Evolutionary conservation across 2,888 invertebrate genomes (phyloP).

Genomic region (Nephrotoma guestfalica): DNA sequence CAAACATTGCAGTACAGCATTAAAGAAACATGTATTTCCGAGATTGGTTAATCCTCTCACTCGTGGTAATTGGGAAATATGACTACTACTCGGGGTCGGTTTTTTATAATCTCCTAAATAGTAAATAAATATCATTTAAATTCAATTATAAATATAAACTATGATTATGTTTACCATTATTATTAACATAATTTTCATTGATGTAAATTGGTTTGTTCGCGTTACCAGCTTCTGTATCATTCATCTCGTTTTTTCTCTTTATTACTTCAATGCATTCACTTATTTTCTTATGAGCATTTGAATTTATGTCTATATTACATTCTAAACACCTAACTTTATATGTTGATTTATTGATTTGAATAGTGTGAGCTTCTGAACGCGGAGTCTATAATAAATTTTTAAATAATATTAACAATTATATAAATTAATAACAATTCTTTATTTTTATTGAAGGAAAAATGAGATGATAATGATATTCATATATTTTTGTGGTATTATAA

Average conservation of each 20-base stretch:
- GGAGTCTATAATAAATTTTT: conserved; percentile 34
- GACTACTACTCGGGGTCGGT: not conserved
- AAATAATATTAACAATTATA: not conserved
- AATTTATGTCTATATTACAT: conserved; percentile 55
- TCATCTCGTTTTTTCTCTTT: conserved; percentile 37
- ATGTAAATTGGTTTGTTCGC: conserved; percentile 16
- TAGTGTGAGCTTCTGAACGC: conserved; percentile 58
- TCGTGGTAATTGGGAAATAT: conserved; percentile 30
- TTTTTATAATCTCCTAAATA: not conserved
- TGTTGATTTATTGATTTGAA: conserved; percentile 54
- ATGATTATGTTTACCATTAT: not conserved
- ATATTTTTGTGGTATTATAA: no score
- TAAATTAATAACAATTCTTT: not conserved
- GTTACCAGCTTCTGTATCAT: conserved; percentile 22
- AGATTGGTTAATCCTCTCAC: conserved; percentile 75
- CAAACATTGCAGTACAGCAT: conserved; percentile 88
- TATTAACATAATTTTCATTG: not conserved
- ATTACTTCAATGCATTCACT: conserved; percentile 60
- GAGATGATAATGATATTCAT: no score
- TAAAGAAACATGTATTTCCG: conserved; percentile 96
- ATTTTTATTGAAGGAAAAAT: not conserved
- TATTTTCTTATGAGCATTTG: conserved; percentile 46
- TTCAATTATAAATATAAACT: not conserved
- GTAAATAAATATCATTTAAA: not conserved
- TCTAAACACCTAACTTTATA: conserved; percentile 68